These are phyloP conservation scores for Hyperoodon ampullatus DNA, from an alignment of 2,113 vertebrate genomes.

Conservation along the genomic window DNA sequence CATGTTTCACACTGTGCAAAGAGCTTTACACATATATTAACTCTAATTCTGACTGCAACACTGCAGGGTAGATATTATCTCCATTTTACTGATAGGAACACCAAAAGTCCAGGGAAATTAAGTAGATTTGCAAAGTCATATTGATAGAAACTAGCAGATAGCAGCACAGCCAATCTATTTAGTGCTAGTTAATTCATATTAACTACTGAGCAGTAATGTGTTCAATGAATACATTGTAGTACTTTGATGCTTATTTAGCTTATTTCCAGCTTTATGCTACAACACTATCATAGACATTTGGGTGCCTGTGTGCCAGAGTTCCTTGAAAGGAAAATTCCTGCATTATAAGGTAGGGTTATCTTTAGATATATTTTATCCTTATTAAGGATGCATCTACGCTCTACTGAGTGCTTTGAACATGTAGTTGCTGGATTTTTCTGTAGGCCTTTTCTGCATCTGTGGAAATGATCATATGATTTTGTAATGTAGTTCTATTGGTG, in stretches of 20 bases:
- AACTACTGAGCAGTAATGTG: neutral
- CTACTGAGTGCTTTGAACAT: neutral
- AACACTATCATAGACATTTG: neutral
- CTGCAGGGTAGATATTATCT: neutral
- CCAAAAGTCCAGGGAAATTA: neutral
- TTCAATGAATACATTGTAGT: neutral
- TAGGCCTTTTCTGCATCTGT: neutral
- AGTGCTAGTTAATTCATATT: neutral
- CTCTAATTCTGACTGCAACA: conserved; percentile 17
- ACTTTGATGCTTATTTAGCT: neutral
- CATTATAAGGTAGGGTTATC: neutral
- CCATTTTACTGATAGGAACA: neutral
- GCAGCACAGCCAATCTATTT: neutral
- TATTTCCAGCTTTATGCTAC: conserved; percentile 3
- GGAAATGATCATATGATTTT: neutral
- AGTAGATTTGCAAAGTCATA: neutral
- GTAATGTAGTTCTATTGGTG: neutral
- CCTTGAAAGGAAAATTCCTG: neutral
- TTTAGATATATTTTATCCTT: neutral
- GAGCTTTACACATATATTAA: neutral
- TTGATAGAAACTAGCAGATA: neutral
- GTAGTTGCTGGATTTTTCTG: neutral
- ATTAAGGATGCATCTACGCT: neutral
- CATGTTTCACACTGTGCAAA: conserved; percentile 21
- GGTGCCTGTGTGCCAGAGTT: neutral